A percentile compares a stretch with the other conserved stretches of the same genome.
Evolutionary conservation across 1,140 invertebrate genomes (phyloP).

Genomic region (Pogonus chalceus): DNA sequence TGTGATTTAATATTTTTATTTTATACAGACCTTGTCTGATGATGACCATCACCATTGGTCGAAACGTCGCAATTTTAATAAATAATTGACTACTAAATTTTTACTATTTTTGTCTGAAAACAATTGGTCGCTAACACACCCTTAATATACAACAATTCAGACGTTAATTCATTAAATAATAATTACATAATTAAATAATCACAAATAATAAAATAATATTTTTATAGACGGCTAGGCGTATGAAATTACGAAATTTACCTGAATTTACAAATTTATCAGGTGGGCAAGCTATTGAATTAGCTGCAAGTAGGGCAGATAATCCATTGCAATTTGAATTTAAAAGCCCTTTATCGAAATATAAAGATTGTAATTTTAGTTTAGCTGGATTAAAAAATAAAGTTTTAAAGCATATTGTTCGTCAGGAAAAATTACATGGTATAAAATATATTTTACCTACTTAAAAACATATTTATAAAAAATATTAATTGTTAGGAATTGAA

Average conservation of each 20-base stretch:
- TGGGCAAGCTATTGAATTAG: slow-evolving; percentile 74
- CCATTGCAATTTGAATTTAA: slow-evolving; percentile 56
- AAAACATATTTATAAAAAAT: neutral
- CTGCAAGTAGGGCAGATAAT: slow-evolving; percentile 59
- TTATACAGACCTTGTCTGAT: too few relatives aligned
- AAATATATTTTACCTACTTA: slow-evolving; percentile 9
- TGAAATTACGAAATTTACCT: slow-evolving; percentile 73
- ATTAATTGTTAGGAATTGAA: slow-evolving; percentile 25
- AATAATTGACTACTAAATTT: too few relatives aligned
- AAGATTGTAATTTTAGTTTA: slow-evolving; percentile 81
- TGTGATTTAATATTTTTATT: too few relatives aligned
- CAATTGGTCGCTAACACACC: too few relatives aligned
- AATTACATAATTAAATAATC: too few relatives aligned
- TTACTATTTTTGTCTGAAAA: too few relatives aligned
- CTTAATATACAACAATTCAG: too few relatives aligned
- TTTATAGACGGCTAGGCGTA: slow-evolving; percentile 61
- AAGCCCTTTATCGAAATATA: slow-evolving; percentile 44
- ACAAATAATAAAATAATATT: too few relatives aligned
- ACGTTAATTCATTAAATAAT: too few relatives aligned
- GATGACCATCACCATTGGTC: too few relatives aligned
- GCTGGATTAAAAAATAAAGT: slow-evolving; percentile 56
- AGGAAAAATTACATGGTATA: slow-evolving; percentile 50
- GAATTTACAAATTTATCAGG: slow-evolving; percentile 65
- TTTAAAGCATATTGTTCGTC: slow-evolving; percentile 39
- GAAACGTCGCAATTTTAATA: too few relatives aligned